Base-by-base conservation (phyloP, 2,888 invertebrate genomes). In the Cynaeus angustus region DNA sequence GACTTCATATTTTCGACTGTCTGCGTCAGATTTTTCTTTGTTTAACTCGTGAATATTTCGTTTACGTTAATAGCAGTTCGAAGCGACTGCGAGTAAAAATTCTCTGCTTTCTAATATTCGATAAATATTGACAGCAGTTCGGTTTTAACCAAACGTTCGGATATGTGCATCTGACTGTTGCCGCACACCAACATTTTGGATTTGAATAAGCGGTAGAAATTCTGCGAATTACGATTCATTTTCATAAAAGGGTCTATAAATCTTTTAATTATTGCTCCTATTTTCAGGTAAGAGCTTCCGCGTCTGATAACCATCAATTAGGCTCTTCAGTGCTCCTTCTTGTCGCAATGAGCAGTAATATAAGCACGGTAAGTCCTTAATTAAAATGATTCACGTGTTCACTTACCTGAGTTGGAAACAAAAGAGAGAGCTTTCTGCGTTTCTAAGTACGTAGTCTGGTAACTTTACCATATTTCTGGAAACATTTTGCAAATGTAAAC, bases 331-430 rank as follows among this genome's bases (percentile, higher is more conserved):
- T 28, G 46, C 48, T 43, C 46, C 45, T 41, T 26, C 43, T 41
- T 48, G 65, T 53, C 45, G 41, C 62, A 65, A 53, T 33, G 45
- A 65, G 50, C 65, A 30, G 30, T 45, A 53, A 53, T 38, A 50
- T 43, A 64, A 38, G 64, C 43, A 28, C 41, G 52, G 52, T 53
- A 65, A 53, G 53, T 53, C 45, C 53, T 73, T 73, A 78, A 78
- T 78, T 78, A 78, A 78, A 74, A 78, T 78, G 76, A 78, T 74
- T 75, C 74, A 78, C 75, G 72, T 71, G 71, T 67, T 68, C 71
- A 73, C 69, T 75, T 66, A 74, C 74, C 66, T 73, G 71, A 70
- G 46, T 45, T 55, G 43, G 46, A 62, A 68, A 68, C 68, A 68
- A 62, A 68, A 53, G 53, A 53, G 59, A 67, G 26, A 45, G 16